Evolutionary conservation across 2,888 invertebrate genomes (phyloP), one percentile per base, ranked within the genome.

Genomic region (Hipparchia sbordonii): DNA sequence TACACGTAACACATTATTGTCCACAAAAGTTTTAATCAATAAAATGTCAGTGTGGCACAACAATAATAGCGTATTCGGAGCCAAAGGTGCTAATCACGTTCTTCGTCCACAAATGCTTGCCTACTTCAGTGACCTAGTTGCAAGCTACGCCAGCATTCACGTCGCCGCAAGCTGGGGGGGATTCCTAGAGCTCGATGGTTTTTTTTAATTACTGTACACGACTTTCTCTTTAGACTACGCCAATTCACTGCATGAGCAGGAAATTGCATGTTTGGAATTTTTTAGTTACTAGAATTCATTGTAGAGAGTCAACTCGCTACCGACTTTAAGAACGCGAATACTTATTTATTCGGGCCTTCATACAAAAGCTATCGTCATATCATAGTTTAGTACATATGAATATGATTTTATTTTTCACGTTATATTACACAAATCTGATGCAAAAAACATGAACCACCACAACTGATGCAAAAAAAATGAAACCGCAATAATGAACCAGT

Each of bases 121-220:
- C 74, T 74, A 72, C 74, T 70, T 71, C 70, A 67, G 72, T 82
- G 84, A 84, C 84, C 84, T 78, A 83, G 77, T 77, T 84, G 75
- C 72, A 67, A 81, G 79, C 76, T 77, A 79, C 79, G 82, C 83
- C 81, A 81, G 78, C 81, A 81, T 72, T 75, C 76, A 73, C 75
- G 77, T 74, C 77, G 74, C 78, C 74, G 78, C 80, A 79, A 79
- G 79, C 78, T 77, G 75, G 75, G 77, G 75, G 77, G 77, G 78
- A 78, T 78, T 79, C 79, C 79, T 76, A 75, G 77, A 78, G 75
- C 75, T 68, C 68, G 48, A 74, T 77, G 76, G 65, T 68, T 74
- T 77, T 73, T 75, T 76, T 72, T 74, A 77, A 79, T 80, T 78
- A 79, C 70, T 60, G 67, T 65, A 65, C 56, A 70, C 72, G 39